Base-by-base conservation (phyloP, 2,797 vertebrate genomes). In the Oryzias dopingdopingensis region DNA sequence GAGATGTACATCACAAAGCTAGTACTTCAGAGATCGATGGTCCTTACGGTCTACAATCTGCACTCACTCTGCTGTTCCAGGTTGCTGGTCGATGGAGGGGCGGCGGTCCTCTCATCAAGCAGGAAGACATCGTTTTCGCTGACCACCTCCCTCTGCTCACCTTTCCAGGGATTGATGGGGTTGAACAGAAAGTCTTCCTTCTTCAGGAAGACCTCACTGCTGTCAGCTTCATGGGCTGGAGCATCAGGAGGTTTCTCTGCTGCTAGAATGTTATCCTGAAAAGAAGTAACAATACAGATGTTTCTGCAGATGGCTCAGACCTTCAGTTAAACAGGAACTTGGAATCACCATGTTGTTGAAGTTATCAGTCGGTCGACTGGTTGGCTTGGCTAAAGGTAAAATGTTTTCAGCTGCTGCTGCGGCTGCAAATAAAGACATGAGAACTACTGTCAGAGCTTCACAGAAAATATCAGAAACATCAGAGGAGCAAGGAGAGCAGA, bases 211-310 rank as follows among this genome's bases (percentile, higher is more conserved):
- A 73, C 43, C 2, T 88, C 42, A 0, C 59, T 56, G 54, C 24
- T 50, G 14, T 75, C 76, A 0, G 46, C 29, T 54, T 88, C 90
- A 0, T 83, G 79, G n/a, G 15, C 67, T 2, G 88, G 84, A 40
- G 83, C 66, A 1, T 90, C 88, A 0, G 95, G 94, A 65, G 93
- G 93, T 76, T 92, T 94, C 85, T 96, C 95, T 52, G 92, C 93
- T 53, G 91, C 91, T 13, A 95, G 87, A 42, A 94, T 65, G 60
- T 91, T 92, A 44, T 93, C 94, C 97, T 98, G 81, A 81, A 22
- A 85, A 58, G 42, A 52, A 7, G 50, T 41, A 37, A 12, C 10
- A 37, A 12, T 37, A 12, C 32, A 37, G 29, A 32, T 13, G 32
- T 37, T 12, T 37, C 32, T 37, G 32, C 32, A 37, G 10, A 37